phyloP scores from a whole-genome alignment of 1,140 invertebrate genomes.

The Lanistes nyassanus region DNA sequence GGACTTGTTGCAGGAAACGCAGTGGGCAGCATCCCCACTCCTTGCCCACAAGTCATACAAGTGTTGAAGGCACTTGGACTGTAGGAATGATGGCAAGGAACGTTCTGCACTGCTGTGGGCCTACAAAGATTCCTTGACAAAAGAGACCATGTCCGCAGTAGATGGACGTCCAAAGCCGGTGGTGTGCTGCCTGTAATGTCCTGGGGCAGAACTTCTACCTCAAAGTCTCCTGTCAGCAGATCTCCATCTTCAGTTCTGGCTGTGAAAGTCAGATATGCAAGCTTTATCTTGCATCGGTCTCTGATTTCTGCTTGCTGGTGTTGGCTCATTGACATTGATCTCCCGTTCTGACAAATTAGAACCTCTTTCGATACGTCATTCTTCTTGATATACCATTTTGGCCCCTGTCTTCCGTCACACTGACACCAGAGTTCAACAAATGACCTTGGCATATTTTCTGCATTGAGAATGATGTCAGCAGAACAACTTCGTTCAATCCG shows the following conservation, averaged over 20 bases:
- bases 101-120: too few relatives aligned
- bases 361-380: neutral
- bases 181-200: neutral
- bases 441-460: neutral
- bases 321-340: neutral
- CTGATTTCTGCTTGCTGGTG: neutral
- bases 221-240: neutral
- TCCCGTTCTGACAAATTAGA: too few relatives aligned
- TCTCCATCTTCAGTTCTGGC: neutral
- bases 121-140: too few relatives aligned
- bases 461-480: constrained; percentile 3
- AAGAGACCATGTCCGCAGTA: too few relatives aligned
- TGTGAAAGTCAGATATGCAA: neutral
- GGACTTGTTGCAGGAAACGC: too few relatives aligned
- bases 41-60: too few relatives aligned
- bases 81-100: neutral
- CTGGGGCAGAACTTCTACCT: neutral
- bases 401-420: neutral
- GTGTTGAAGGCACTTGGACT: neutral
- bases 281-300: neutral
- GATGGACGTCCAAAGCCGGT: neutral
- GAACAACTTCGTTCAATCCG: neutral
- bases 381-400: neutral
- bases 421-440: constrained; percentile 6
- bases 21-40: too few relatives aligned